Conservation (phyloP, 2,888 invertebrate species). For the Proisotoma minuta region DNA sequence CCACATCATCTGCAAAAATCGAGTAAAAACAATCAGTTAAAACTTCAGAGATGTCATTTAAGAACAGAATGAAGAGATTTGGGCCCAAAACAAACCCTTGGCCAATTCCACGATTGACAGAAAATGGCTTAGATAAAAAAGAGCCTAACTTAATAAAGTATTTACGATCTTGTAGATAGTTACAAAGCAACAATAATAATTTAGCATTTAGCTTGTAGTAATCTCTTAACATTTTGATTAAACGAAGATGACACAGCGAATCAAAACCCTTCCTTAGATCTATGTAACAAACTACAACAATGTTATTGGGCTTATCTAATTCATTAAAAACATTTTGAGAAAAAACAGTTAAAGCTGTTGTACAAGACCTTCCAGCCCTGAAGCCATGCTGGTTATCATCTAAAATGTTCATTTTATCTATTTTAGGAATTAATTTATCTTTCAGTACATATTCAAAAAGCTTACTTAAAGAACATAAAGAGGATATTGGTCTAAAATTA, state of each 20-base stretch:
- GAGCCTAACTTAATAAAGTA: neutral
- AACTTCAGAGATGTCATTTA: neutral
- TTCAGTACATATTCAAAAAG: neutral
- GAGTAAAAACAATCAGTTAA: neutral
- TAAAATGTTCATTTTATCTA: neutral
- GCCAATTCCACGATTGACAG: neutral
- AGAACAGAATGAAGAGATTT: neutral
- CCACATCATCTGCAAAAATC: neutral
- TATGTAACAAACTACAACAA: neutral
- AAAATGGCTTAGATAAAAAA: neutral
- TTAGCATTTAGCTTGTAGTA: neutral
- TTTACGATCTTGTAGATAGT: neutral
- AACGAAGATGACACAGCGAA: neutral
- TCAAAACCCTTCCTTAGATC: neutral
- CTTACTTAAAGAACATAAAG: neutral
- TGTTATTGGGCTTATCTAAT: neutral
- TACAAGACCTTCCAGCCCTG: neutral
- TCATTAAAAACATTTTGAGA: neutral
- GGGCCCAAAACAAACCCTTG: neutral
- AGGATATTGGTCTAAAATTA: neutral
- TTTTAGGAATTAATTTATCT: neutral
- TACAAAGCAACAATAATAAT: neutral
- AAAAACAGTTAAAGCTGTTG: neutral
- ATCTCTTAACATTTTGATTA: neutral
- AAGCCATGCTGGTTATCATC: slow-evolving; percentile 3